Conservation (phyloP, 1,140 invertebrate genomes). For the Stegodyphus dumicola region DNA sequence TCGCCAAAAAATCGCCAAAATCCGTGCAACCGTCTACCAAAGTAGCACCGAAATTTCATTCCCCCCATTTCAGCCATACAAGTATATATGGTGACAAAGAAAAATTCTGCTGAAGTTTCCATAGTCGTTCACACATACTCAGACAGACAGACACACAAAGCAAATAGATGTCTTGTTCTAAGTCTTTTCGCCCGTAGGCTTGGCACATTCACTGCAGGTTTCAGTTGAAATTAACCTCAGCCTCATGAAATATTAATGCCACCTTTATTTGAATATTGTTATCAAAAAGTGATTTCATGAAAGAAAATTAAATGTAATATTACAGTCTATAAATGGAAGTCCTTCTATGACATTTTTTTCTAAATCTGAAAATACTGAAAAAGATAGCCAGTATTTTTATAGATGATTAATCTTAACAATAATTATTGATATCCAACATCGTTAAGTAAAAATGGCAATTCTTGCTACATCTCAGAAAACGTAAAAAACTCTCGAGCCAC, state of each 20-base stretch:
- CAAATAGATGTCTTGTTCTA: too few species aligned
- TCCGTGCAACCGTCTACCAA: too few species aligned
- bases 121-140: slow-evolving; percentile 34
- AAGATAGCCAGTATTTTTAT: slow-evolving; percentile 9
- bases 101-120: slow-evolving; percentile 8
- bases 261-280: slow-evolving; percentile 22
- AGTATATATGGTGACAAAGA: background rate
- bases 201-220: slow-evolving; percentile 42
- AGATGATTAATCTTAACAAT: background rate
- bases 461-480: too few species aligned
- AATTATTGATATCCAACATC: too few species aligned
- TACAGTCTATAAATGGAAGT: slow-evolving; percentile 57
- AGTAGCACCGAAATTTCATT: too few species aligned
- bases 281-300: slow-evolving; percentile 54
- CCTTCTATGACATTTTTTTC: slow-evolving; percentile 31
- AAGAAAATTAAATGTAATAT: slow-evolving; percentile 50
- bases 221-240: slow-evolving; percentile 25
- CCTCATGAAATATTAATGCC: slow-evolving; percentile 18
- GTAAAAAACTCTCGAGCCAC: too few species aligned
- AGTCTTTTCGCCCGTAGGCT: background rate
- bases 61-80: too few species aligned
- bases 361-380: slow-evolving; percentile 44
- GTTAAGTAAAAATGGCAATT: too few species aligned
- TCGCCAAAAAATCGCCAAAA: too few species aligned
- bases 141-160: too few species aligned